phyloP scores from a whole-genome alignment of 2,797 vertebrate genomes.

The Clangula hyemalis region DNA sequence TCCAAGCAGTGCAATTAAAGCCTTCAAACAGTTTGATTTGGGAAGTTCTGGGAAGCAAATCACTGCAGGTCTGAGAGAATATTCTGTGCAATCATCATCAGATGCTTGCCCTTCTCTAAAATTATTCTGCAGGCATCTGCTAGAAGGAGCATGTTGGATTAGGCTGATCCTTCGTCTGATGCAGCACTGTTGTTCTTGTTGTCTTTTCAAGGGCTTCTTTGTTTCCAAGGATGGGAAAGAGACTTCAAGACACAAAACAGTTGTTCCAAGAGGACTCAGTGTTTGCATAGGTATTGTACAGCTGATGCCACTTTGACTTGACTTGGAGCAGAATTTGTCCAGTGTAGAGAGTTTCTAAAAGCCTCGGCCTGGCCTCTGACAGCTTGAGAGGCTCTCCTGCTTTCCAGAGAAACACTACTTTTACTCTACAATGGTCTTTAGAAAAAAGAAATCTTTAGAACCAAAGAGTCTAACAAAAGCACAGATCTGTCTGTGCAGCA shows the following conservation, averaged over 20 bases:
- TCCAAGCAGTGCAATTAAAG: background rate
- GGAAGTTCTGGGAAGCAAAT: background rate
- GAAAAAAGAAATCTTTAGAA: background rate
- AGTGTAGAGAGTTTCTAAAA: background rate
- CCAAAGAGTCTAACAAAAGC: background rate
- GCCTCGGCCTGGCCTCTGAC: accelerated
- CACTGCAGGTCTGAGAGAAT: background rate
- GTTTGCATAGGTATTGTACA: background rate
- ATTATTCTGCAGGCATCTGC: background rate
- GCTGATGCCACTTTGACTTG: background rate
- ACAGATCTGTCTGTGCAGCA: background rate
- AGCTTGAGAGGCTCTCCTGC: background rate
- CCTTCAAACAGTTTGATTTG: background rate
- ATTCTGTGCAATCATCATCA: background rate
- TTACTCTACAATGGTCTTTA: background rate
- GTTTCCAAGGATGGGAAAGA: background rate
- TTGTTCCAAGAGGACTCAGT: background rate
- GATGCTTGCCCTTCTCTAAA: background rate
- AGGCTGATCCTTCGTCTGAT: background rate
- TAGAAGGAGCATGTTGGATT: background rate
- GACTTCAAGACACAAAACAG: background rate
- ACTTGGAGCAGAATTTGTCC: background rate
- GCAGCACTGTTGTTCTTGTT: background rate
- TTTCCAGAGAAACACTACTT: background rate
- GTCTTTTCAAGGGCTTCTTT: background rate